Percentiles rank a stretch among this genome's conserved stretches.
These are phyloP conservation scores for Micromys minutus DNA, from an alignment of 2,113 vertebrate genomes.

Conservation along the genomic window DNA sequence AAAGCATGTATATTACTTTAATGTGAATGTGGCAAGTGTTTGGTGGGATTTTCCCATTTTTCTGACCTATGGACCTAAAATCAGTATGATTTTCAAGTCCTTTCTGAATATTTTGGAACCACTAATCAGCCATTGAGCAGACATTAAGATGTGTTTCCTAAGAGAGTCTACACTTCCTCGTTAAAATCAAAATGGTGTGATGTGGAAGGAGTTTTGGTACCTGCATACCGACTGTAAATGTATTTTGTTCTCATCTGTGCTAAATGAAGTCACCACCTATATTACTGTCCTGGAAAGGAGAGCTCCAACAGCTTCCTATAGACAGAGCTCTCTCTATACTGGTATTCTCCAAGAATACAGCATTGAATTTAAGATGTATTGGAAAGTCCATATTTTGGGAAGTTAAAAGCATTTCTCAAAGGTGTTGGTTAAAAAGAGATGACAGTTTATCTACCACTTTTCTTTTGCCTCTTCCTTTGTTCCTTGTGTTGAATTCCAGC, in stretches of 20 bases:
- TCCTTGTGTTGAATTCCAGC: slow-evolving; percentile 4
- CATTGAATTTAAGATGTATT: not conserved
- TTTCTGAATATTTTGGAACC: not conserved
- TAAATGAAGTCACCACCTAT: no score
- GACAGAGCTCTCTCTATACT: no score
- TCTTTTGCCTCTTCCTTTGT: not conserved
- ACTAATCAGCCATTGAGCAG: not conserved
- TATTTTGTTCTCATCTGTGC: no score
- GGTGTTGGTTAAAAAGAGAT: not conserved
- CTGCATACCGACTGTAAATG: no score
- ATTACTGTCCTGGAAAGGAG: no score
- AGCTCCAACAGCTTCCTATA: no score
- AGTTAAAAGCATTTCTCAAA: not conserved
- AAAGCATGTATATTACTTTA: not conserved
- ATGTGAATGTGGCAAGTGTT: not conserved
- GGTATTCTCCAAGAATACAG: not conserved
- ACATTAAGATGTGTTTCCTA: not conserved
- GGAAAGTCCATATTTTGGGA: not conserved
- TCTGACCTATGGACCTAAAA: not conserved
- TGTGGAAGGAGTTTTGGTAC: no score
- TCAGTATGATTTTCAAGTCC: not conserved
- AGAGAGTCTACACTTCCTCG: not conserved
- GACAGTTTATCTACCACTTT: not conserved
- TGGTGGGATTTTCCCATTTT: not conserved
- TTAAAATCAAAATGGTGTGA: not conserved